Conservation (phyloP, 2,113 vertebrate species). For the Pteruthius melanotis region DNA sequence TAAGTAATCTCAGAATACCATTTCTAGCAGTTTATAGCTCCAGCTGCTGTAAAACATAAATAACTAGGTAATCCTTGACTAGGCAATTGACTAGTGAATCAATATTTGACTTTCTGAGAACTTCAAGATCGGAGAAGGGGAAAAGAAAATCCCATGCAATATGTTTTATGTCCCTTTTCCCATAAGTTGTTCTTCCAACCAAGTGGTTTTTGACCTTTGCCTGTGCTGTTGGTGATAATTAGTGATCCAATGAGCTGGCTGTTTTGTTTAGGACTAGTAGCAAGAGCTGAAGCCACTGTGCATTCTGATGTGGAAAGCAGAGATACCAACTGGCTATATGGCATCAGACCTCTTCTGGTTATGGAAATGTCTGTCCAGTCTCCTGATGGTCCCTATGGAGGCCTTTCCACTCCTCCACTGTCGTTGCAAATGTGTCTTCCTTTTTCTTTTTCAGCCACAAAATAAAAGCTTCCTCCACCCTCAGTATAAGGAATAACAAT, state of each 20-base stretch:
- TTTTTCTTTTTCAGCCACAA: background rate
- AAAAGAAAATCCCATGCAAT: rapidly evolving
- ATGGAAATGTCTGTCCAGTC: background rate
- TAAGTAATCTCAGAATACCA: background rate
- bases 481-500: background rate
- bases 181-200: background rate
- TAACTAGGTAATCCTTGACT: background rate
- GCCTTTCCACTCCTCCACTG: background rate
- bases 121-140: background rate
- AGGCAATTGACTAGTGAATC: background rate
- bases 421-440: background rate
- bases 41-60: background rate
- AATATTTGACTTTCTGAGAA: background rate
- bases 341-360: background rate
- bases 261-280: background rate
- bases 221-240: background rate
- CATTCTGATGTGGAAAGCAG: background rate
- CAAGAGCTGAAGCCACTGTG: background rate
- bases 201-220: background rate
- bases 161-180: background rate
- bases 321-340: background rate
- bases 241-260: background rate
- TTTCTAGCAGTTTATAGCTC: background rate
- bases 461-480: background rate
- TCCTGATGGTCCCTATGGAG: background rate